Conservation (phyloP, 1,140 invertebrate genomes). For the Littorina saxatilis region DNA sequence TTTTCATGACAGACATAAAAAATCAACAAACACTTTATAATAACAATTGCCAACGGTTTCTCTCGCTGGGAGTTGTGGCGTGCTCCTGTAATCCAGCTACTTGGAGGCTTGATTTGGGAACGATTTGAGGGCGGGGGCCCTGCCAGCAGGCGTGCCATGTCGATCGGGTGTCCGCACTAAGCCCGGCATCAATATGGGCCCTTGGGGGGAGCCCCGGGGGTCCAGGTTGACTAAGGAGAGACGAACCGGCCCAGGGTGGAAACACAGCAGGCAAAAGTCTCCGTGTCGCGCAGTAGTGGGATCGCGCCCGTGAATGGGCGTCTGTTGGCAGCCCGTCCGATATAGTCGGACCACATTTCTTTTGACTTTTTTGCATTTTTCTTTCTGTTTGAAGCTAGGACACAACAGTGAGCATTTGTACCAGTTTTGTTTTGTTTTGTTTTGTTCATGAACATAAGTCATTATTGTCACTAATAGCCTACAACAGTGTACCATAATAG, state of each 20-base stretch:
- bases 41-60: too few species aligned
- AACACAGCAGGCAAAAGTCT: constrained; percentile 97
- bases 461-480: too few species aligned
- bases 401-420: not conserved
- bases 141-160: constrained; percentile 76
- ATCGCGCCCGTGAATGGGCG: constrained; percentile 95
- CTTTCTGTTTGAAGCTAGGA: too few species aligned
- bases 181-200: constrained; percentile 94
- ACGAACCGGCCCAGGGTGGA: constrained; percentile 97
- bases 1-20: not conserved
- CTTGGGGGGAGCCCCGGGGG: constrained; percentile 84
- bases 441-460: too few species aligned
- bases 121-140: constrained; percentile 88
- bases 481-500: too few species aligned
- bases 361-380: constrained; percentile 73
- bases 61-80: constrained; percentile 74
- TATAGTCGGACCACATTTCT: constrained; percentile 88
- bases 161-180: constrained; percentile 80
- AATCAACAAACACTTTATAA: too few species aligned
- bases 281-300: constrained; percentile 97
- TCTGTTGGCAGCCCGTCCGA: constrained; percentile 88
- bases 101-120: constrained; percentile 90
- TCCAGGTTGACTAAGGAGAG: constrained; percentile 94
- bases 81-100: constrained; percentile 95
- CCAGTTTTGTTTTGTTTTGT: too few species aligned